Evolutionary conservation across 1,140 invertebrate genomes (phyloP).

Genomic region (Hestina assimilis): DNA sequence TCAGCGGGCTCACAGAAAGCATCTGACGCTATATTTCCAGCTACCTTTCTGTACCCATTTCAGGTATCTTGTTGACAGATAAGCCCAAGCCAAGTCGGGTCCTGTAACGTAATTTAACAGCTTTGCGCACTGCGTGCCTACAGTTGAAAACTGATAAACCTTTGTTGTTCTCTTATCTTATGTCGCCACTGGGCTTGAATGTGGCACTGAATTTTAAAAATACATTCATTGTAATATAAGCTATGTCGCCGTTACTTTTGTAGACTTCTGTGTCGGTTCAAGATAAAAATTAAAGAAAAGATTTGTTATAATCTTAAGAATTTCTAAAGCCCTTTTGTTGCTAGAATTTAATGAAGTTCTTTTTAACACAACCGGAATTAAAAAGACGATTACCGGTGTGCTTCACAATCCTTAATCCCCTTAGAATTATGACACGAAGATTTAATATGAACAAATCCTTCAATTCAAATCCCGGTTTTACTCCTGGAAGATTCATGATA

Average conservation of each 20-base stretch:
- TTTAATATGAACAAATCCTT: too few relatives aligned
- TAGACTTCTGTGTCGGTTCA: slow-evolving; percentile 13
- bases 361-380: too few relatives aligned
- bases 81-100: slow-evolving; percentile 51
- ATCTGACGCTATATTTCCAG: slow-evolving; percentile 16
- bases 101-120: slow-evolving; percentile 48
- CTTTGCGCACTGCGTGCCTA: slow-evolving; percentile 50
- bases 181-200: slow-evolving; percentile 36
- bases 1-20: slow-evolving; percentile 4
- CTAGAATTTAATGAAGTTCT: too few relatives aligned
- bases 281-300: slow-evolving; percentile 6
- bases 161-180: slow-evolving; percentile 56
- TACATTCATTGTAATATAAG: slow-evolving; percentile 38
- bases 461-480: too few relatives aligned
- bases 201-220: slow-evolving; percentile 44
- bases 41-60: slow-evolving; percentile 30
- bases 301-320: neutral
- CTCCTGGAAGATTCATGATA: too few relatives aligned
- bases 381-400: too few relatives aligned
- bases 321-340: neutral
- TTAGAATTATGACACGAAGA: too few relatives aligned
- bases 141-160: slow-evolving; percentile 51
- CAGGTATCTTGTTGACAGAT: slow-evolving; percentile 64
- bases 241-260: slow-evolving; percentile 27
- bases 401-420: too few relatives aligned